Percentiles rank a stretch among this genome's conserved stretches.
phyloP scores from a whole-genome alignment of 1,140 invertebrate genomes.

The Colletes gigas region DNA sequence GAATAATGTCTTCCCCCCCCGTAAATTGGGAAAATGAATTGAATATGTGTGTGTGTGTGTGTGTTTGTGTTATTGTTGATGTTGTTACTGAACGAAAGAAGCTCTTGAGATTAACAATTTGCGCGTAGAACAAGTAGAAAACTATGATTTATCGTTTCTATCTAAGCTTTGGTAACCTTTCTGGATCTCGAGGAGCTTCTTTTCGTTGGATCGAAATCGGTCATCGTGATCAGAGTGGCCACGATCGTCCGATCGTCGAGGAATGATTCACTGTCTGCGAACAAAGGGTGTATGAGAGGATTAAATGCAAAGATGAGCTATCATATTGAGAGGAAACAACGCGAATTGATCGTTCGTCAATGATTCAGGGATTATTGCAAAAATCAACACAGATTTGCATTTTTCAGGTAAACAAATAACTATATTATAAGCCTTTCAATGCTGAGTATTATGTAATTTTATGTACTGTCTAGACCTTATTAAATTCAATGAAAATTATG shows the following conservation, averaged over 20 bases:
- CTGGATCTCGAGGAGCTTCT: constrained; percentile 24
- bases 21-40: constrained; percentile 13
- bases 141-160: constrained; percentile 49
- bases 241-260: background rate
- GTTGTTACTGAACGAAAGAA: constrained; percentile 5
- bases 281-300: constrained; percentile 19
- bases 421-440: too few species aligned
- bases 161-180: constrained; percentile 66
- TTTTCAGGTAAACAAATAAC: too few species aligned
- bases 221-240: background rate
- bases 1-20: constrained; percentile 11
- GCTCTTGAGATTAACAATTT: constrained; percentile 13
- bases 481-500: too few species aligned
- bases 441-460: too few species aligned
- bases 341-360: background rate
- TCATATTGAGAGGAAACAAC: background rate
- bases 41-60: background rate
- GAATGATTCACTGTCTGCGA: constrained; percentile 1
- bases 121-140: constrained; percentile 34
- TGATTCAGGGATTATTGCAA: too few species aligned
- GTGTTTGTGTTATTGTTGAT: background rate
- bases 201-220: constrained; percentile 14
- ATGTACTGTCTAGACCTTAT: too few species aligned
- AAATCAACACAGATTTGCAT: too few species aligned
- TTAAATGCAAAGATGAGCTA: background rate